Conservation (phyloP, 2,113 vertebrate species). For the Crypturellus undulatus region DNA sequence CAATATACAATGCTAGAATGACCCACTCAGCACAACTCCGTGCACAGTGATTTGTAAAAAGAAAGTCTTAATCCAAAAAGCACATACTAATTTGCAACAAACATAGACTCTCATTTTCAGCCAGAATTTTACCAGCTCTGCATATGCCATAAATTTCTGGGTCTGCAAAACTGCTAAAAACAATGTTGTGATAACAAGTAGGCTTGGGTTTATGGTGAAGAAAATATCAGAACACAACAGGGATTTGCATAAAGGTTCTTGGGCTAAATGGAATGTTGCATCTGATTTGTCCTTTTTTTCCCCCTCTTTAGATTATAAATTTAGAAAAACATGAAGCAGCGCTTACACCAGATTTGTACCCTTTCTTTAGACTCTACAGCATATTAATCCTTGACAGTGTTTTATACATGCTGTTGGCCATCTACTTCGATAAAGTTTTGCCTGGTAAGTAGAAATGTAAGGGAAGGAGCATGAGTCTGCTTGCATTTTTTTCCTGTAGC, state of each 20-base stretch:
- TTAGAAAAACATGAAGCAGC: conserved; percentile 79
- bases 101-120: fast-evolving
- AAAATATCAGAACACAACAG: background rate
- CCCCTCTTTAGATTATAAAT: conserved; percentile 78
- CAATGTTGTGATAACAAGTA: fast-evolving
- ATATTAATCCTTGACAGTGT: conserved; percentile 83
- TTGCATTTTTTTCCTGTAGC: background rate
- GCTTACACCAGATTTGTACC: conserved; percentile 74
- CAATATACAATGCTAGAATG: fast-evolving
- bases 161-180: background rate
- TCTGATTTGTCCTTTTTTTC: background rate
- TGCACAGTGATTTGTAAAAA: background rate
- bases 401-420: conserved; percentile 85
- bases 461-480: background rate
- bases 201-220: background rate
- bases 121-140: fast-evolving
- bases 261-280: background rate
- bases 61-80: background rate
- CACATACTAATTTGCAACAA: fast-evolving
- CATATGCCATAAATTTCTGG: fast-evolving
- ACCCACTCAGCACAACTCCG: background rate
- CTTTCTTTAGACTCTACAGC: conserved; percentile 79
- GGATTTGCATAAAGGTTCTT: fast-evolving
- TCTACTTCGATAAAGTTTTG: conserved; percentile 90
- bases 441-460: conserved; percentile 80